Evolutionary conservation across 1,140 invertebrate genomes (phyloP).

Genomic region (Hyposmocoma kahamanoa): DNA sequence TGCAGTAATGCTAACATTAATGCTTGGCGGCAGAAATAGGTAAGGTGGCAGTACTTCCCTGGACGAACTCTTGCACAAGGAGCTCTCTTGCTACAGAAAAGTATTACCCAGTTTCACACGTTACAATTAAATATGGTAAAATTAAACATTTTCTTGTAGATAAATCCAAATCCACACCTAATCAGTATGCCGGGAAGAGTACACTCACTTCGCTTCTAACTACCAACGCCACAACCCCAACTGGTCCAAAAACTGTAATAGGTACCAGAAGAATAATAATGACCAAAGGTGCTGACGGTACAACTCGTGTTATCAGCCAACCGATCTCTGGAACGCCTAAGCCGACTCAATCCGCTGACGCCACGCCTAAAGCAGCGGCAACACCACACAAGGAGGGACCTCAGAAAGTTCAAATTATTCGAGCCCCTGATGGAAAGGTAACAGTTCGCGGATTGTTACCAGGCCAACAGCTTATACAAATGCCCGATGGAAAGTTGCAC

Average conservation of each 20-base stretch:
- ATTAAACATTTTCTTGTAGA: too few species aligned
- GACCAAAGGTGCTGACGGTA: constrained; percentile 87
- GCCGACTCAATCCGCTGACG: constrained; percentile 26
- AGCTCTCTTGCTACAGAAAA: too few species aligned
- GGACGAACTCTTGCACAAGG: too few species aligned
- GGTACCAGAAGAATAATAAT: constrained; percentile 85
- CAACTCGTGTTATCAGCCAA: constrained; percentile 82
- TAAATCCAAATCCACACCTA: constrained; percentile 56
- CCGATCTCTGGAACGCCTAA: constrained; percentile 45
- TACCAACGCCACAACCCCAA: constrained; percentile 69
- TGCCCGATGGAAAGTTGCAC: constrained; percentile 95
- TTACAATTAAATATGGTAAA: too few species aligned
- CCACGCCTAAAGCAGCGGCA: constrained; percentile 35
- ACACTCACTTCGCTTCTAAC: constrained; percentile 81
- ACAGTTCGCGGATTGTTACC: constrained; percentile 93
- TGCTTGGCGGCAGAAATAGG: too few species aligned
- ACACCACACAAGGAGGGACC: constrained; percentile 67
- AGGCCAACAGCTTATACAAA: constrained; percentile 94
- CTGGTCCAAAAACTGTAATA: constrained; percentile 79
- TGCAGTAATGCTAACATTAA: too few species aligned
- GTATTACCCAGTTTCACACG: too few species aligned
- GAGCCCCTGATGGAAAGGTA: constrained; percentile 91
- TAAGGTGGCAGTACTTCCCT: too few species aligned
- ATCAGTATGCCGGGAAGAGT: constrained; percentile 76
- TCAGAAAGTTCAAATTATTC: constrained; percentile 92